These are phyloP conservation scores for Andrena praecox DNA, from an alignment of 2,888 invertebrate species.

Conservation along the genomic window DNA sequence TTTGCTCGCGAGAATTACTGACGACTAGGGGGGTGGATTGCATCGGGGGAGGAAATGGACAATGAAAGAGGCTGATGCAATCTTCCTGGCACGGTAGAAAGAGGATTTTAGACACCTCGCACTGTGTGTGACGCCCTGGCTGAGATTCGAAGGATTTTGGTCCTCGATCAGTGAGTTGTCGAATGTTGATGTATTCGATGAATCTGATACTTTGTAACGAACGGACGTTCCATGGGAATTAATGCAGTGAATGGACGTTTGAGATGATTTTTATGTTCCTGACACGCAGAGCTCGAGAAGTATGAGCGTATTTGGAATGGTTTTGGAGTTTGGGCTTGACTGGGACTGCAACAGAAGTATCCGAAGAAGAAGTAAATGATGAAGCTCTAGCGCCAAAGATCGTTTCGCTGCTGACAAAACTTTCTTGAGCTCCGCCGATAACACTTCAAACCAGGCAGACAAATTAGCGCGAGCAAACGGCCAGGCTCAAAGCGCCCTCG, in stretches of 20 bases:
- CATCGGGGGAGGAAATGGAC: slow-evolving; percentile 60
- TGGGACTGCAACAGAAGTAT: background rate
- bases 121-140: background rate
- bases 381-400: background rate
- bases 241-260: no score
- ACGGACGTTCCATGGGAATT: no score
- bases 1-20: slow-evolving; percentile 79
- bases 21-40: slow-evolving; percentile 64
- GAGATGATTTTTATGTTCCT: no score
- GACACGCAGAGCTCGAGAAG: no score
- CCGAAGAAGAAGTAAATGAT: background rate
- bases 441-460: slow-evolving; percentile 2
- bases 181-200: background rate
- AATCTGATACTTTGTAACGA: background rate
- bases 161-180: background rate
- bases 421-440: background rate
- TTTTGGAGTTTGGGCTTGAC: no score
- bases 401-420: background rate
- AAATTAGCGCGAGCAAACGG: slow-evolving; percentile 31
- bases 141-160: background rate
- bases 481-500: slow-evolving; percentile 4
- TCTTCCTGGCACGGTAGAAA: slow-evolving; percentile 45
- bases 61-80: slow-evolving; percentile 57
- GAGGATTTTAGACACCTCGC: slow-evolving; percentile 32
- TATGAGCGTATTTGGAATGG: no score